phyloP scores from a whole-genome alignment of 2,113 vertebrate species.

The Ceyx margarethae region DNA sequence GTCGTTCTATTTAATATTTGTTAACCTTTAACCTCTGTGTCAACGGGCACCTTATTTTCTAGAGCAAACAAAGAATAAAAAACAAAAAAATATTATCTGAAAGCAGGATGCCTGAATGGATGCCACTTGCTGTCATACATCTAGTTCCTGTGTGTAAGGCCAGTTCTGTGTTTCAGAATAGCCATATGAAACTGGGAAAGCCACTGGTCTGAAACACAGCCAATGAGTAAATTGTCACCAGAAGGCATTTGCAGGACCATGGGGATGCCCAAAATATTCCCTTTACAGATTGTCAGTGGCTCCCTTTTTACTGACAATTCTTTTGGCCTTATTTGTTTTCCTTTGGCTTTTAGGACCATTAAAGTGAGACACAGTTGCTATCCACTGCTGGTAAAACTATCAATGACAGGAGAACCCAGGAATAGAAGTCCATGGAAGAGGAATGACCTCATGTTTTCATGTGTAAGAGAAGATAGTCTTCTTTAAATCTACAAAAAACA shows the following conservation, averaged over 20 bases:
- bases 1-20: background rate
- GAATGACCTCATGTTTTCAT: background rate
- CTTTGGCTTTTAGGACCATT: background rate
- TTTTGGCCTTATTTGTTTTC: background rate
- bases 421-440: background rate
- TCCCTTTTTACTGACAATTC: background rate
- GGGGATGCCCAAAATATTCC: background rate
- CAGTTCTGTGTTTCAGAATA: background rate
- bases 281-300: background rate
- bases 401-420: background rate
- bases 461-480: background rate
- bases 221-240: background rate
- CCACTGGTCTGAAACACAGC: background rate
- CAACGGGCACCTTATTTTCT: background rate
- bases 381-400: background rate
- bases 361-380: rapidly evolving
- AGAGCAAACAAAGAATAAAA: background rate
- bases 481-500: background rate
- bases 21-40: background rate
- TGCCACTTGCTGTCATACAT: background rate
- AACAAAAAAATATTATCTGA: rapidly evolving
- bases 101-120: background rate
- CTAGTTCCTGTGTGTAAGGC: background rate
- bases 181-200: background rate
- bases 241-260: background rate